phyloP scores from a whole-genome alignment of 2,888 invertebrate genomes.

The Achlya flavicornis region DNA sequence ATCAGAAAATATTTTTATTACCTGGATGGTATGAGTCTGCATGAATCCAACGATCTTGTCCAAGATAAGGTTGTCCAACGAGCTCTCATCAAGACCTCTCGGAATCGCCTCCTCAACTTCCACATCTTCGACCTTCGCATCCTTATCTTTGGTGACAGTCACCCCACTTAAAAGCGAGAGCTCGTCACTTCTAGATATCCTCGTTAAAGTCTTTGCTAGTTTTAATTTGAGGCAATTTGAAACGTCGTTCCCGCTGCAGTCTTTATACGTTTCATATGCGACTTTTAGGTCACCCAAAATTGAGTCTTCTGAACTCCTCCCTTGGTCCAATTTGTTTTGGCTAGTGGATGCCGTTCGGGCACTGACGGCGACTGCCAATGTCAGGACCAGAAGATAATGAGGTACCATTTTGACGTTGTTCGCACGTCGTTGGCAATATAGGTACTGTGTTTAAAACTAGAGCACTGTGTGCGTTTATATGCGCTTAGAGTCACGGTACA shows the following conservation, averaged over 20 bases:
- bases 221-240: constrained; percentile 91
- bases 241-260: constrained; percentile 88
- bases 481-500: constrained; percentile 80
- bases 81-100: constrained; percentile 88
- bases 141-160: constrained; percentile 87
- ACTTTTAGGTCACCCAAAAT: constrained; percentile 87
- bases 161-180: constrained; percentile 89
- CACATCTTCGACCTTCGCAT: constrained; percentile 71
- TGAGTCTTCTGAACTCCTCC: constrained; percentile 72
- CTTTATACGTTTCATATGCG: constrained; percentile 91
- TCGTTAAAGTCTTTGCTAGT: constrained; percentile 89
- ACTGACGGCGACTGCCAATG: constrained; percentile 78
- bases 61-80: constrained; percentile 89
- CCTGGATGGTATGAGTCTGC: constrained; percentile 91
- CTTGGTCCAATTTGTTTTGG: constrained; percentile 75
- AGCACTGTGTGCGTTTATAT: constrained; percentile 77
- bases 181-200: constrained; percentile 87
- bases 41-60: constrained; percentile 90
- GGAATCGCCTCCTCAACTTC: constrained; percentile 90
- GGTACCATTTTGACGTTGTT: constrained; percentile 80
- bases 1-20: constrained; percentile 48
- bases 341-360: constrained; percentile 80
- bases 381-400: constrained; percentile 83
- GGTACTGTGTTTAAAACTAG: constrained; percentile 75
- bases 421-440: constrained; percentile 68